Evolutionary conservation across 2,113 vertebrate species (phyloP).

Genomic region (Empidonax alnorum): DNA sequence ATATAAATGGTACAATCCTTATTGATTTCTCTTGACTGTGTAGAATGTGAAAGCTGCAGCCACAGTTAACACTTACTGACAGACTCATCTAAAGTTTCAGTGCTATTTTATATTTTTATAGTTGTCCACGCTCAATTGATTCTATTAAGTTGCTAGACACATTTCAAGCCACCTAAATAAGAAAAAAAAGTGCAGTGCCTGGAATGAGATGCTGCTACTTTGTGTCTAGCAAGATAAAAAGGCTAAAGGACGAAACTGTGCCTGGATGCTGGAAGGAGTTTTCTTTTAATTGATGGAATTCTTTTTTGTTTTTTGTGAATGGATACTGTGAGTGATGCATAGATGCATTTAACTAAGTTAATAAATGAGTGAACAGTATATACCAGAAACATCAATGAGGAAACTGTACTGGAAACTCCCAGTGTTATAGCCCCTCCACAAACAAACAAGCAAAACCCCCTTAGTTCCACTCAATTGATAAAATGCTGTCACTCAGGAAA

Average conservation of each 20-base stretch:
- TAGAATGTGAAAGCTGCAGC: conserved; percentile 62
- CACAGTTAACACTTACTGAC: conserved; percentile 66
- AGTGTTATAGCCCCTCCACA: background rate
- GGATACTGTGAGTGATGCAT: conserved; percentile 9
- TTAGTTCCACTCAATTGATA: background rate
- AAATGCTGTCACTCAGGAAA: background rate
- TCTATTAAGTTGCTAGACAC: conserved; percentile 61
- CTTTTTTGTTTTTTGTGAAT: conserved; percentile 37
- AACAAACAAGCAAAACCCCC: background rate
- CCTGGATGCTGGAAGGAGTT: conserved; percentile 25
- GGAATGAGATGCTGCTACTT: conserved; percentile 51
- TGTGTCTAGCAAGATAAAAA: conserved; percentile 32
- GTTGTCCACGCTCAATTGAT: conserved; percentile 57
- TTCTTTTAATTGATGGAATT: conserved; percentile 30
- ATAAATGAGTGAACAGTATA: background rate
- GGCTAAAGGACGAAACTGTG: conserved; percentile 45
- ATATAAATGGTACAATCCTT: conserved; percentile 73
- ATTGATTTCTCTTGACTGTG: conserved; percentile 72
- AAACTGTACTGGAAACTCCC: background rate
- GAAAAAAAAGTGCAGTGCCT: conserved; percentile 16
- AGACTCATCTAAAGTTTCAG: conserved; percentile 63
- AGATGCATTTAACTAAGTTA: conserved; percentile 17
- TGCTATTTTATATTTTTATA: conserved; percentile 66
- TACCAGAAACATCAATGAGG: background rate
- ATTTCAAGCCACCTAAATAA: conserved; percentile 58